These are phyloP conservation scores for Eristalinus aeneus DNA, from an alignment of 2,888 invertebrate species.

Conservation along the genomic window DNA sequence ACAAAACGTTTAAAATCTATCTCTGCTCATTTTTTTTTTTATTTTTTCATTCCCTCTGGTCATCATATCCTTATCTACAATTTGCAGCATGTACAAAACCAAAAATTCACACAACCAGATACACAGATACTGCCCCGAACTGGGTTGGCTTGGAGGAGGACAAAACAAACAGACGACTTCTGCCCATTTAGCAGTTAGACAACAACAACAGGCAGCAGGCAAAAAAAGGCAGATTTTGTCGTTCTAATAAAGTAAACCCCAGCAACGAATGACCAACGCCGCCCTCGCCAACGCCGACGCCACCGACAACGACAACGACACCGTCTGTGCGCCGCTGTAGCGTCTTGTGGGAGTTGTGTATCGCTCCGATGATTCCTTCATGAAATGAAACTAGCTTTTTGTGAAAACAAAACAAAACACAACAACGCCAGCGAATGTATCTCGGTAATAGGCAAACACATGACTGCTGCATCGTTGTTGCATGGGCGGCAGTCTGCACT, in stretches of 20 bases:
- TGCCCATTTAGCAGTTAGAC: slow-evolving; percentile 48
- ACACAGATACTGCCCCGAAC: not conserved
- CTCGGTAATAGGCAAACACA: slow-evolving; percentile 65
- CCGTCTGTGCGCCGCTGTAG: not conserved
- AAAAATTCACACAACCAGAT: slow-evolving; percentile 21
- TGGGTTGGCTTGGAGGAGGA: not conserved
- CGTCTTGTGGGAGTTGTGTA: slow-evolving; percentile 27
- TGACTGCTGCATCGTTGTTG: slow-evolving; percentile 56
- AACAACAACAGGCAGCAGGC: not conserved
- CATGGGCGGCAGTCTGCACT: slow-evolving; percentile 1
- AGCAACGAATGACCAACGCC: slow-evolving; percentile 5
- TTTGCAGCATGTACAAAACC: slow-evolving; percentile 51
- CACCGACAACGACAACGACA: not conserved
- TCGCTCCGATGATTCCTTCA: slow-evolving; percentile 41
- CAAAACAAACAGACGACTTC: slow-evolving; percentile 44
- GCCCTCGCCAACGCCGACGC: not conserved
- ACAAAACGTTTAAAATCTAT: slow-evolving; percentile 13
- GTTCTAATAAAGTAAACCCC: slow-evolving; percentile 50
- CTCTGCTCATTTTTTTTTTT: slow-evolving; percentile 4
- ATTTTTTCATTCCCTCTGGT: not conserved
- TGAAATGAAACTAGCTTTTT: slow-evolving; percentile 15
- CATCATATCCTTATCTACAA: slow-evolving; percentile 55
- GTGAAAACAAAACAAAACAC: not conserved
- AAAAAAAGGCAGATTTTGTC: slow-evolving; percentile 18
- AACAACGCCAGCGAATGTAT: slow-evolving; percentile 47